These are phyloP conservation scores for Rhagophthalmus giganteus DNA, from an alignment of 2,888 invertebrate species.

Conservation along the genomic window DNA sequence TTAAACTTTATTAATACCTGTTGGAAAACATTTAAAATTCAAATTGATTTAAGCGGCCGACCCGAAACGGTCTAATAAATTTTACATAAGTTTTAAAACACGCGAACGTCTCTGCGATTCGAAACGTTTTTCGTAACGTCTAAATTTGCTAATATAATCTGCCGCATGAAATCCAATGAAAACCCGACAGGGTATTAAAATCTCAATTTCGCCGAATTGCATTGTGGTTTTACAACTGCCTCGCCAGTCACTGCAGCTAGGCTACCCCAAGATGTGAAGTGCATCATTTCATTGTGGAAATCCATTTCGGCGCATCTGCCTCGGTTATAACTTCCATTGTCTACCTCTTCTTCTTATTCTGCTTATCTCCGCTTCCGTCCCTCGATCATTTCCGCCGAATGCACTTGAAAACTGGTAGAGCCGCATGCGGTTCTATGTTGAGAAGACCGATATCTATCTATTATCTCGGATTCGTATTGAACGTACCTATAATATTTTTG, in stretches of 20 bases:
- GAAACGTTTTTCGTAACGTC: constrained; percentile 15
- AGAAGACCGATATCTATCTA: constrained; percentile 42
- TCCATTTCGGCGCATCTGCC: constrained; percentile 52
- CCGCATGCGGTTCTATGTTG: constrained; percentile 37
- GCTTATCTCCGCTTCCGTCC: constrained; percentile 56
- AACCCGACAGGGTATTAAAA: constrained; percentile 30
- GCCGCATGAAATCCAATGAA: constrained; percentile 23
- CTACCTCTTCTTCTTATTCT: constrained; percentile 56
- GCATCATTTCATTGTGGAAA: constrained; percentile 51
- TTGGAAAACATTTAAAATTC: constrained; percentile 6
- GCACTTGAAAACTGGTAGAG: constrained; percentile 55
- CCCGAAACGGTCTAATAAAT: constrained; percentile 7
- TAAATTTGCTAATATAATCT: constrained; percentile 27
- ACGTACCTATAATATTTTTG: constrained; percentile 31
- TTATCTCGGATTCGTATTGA: constrained; percentile 39
- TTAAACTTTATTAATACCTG: neutral
- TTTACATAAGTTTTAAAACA: constrained; percentile 6
- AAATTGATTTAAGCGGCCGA: constrained; percentile 2
- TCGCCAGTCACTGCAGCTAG: constrained; percentile 33
- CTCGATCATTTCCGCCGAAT: constrained; percentile 55
- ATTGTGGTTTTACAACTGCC: constrained; percentile 36
- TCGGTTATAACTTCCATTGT: constrained; percentile 52
- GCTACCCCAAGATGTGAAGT: constrained; percentile 44
- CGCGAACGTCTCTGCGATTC: constrained; percentile 2
- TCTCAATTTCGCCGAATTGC: constrained; percentile 35